Conservation (phyloP, 2,797 vertebrate genomes). For the Thripadectes ignobilis region DNA sequence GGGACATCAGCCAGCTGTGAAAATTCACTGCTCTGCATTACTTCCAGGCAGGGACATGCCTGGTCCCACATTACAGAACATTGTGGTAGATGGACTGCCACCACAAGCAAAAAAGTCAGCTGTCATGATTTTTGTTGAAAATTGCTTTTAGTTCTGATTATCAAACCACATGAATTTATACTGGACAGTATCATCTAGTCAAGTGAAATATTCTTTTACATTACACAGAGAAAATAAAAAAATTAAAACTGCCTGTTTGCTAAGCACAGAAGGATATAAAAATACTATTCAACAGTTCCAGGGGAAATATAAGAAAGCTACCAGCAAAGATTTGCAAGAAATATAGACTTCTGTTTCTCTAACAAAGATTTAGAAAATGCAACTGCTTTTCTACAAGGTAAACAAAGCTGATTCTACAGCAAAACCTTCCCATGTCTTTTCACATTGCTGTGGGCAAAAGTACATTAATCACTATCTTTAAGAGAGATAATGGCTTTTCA, state of each 20-base stretch:
- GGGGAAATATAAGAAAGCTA: neutral
- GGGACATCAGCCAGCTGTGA: neutral
- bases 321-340: neutral
- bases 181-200: neutral
- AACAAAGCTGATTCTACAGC: neutral
- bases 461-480: neutral
- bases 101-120: neutral
- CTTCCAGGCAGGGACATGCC: accelerated
- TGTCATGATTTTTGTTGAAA: neutral
- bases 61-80: neutral
- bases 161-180: neutral
- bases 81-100: neutral
- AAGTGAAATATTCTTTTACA: neutral
- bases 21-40: neutral
- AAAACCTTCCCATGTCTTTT: neutral
- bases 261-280: neutral
- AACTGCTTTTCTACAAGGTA: neutral
- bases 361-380: neutral
- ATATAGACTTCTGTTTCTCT: neutral
- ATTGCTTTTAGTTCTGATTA: neutral
- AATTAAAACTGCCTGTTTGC: neutral
- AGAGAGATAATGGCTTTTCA: constrained; percentile 13
- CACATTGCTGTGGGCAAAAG: neutral
- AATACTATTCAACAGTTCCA: neutral
- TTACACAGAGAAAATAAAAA: neutral